Base-by-base conservation (phyloP, 23 tunicate genomes). In the Clavelina lepadiformis region DNA sequence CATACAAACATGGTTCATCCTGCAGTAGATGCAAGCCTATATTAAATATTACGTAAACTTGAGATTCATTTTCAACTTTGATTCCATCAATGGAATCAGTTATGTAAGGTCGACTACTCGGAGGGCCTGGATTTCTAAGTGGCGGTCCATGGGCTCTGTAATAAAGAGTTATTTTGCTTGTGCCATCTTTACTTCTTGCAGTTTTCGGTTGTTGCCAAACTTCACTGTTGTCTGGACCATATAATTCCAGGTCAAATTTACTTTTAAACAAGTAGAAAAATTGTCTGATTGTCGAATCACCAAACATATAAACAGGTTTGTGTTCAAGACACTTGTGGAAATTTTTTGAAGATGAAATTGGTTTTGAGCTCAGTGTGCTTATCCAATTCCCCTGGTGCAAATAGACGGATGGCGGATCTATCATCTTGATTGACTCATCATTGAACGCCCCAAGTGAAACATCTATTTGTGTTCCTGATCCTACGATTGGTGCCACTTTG, bases 231-330 rank as follows among this genome's bases (percentile, higher is more conserved):
- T 60, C 76, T 23, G 63, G 63, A 1, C 56, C 65, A 0, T 3
- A 46, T 2, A 30, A 33, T 24, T 34, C 30, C 2, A 69, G 20
- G 0, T 69, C 34, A 18, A 69, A 56, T 2, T 28, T 25, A 1
- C 1, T 3, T 0, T 24, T 37, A 45, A 77, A 38, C 20, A 44
- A 46, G 22, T 59, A 27, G 37, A 55, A 69, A 50, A 50, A 68
- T 47, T 79, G 76, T 49, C 85, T 34, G 27, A 80, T 80, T 3
- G 87, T 80, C 26, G 87, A 80, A 53, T 80, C 87, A 8, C 87
- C 87, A 11, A 80, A 25, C 28, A 80, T 61, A 26, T 62, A 72
- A 18, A 80, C 31, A 3, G 51, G 22, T 53, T 80, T 80, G 41
- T 72, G 38, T n/a, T n/a, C n/a, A n/a, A n/a, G n/a, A n/a, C n/a